Evolutionary conservation across 1,140 invertebrate genomes (phyloP).

Genomic region (Hesperophylax magnus): DNA sequence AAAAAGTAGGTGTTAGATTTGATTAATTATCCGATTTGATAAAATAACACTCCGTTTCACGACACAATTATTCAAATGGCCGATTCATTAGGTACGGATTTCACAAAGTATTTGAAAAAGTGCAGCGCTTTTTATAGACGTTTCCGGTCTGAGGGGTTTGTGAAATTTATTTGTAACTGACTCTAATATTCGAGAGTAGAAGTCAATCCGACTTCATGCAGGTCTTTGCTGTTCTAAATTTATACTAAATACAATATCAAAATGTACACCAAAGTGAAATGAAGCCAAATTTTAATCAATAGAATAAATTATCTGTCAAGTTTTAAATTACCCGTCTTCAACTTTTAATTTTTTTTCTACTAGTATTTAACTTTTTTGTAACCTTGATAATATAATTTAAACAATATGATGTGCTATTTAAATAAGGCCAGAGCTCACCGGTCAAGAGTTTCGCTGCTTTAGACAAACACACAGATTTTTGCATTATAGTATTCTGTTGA

Average conservation of each 20-base stretch:
- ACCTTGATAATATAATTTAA: no score
- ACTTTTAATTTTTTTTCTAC: no score
- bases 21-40: background rate
- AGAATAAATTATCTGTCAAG: background rate
- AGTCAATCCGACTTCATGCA: background rate
- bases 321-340: no score
- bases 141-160: background rate
- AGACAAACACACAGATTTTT: no score
- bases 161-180: background rate
- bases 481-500: no score
- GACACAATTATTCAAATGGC: background rate
- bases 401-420: no score
- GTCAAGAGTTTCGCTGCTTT: no score
- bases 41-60: background rate
- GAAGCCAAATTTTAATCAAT: background rate
- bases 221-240: background rate
- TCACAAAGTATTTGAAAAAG: background rate
- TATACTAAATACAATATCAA: background rate
- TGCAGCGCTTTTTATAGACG: background rate
- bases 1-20: background rate
- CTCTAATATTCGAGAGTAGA: background rate
- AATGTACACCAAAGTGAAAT: background rate
- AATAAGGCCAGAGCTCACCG: no score
- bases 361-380: no score
- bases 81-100: constrained; percentile 3